These are phyloP conservation scores for Podarcis lilfordi DNA, from an alignment of 2,797 vertebrate species.

Conservation along the genomic window DNA sequence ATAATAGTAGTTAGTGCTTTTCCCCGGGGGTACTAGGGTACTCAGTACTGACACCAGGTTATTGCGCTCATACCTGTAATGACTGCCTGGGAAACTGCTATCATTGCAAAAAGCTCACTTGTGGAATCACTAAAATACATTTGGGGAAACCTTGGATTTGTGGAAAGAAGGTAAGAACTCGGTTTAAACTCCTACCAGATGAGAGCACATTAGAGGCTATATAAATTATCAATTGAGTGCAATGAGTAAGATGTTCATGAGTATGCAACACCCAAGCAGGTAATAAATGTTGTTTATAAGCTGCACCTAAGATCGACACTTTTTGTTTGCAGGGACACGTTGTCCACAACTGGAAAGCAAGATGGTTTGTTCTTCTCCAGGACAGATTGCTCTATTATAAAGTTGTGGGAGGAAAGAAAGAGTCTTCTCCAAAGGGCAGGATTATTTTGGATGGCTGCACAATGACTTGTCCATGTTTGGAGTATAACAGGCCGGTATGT, in stretches of 20 bases:
- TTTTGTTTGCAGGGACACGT: slow-evolving; percentile 85
- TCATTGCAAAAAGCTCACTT: background rate
- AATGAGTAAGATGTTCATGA: background rate
- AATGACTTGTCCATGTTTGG: slow-evolving; percentile 90
- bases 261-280: background rate
- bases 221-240: background rate
- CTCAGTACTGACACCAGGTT: background rate
- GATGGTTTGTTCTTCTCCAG: slow-evolving; percentile 90
- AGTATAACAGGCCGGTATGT: slow-evolving; percentile 90
- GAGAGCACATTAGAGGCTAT: background rate
- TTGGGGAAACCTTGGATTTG: background rate
- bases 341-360: slow-evolving; percentile 94
- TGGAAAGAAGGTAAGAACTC: background rate
- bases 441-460: slow-evolving; percentile 86
- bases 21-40: no score
- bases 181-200: background rate
- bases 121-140: background rate
- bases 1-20: no score
- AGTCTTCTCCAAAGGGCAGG: slow-evolving; percentile 86
- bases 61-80: background rate
- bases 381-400: slow-evolving; percentile 93
- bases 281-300: background rate
- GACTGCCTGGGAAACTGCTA: no score
- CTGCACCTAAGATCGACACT: background rate
- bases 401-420: slow-evolving; percentile 85